Base-by-base conservation (phyloP, 2,888 invertebrate species). In the Notodonta ziczac region DNA sequence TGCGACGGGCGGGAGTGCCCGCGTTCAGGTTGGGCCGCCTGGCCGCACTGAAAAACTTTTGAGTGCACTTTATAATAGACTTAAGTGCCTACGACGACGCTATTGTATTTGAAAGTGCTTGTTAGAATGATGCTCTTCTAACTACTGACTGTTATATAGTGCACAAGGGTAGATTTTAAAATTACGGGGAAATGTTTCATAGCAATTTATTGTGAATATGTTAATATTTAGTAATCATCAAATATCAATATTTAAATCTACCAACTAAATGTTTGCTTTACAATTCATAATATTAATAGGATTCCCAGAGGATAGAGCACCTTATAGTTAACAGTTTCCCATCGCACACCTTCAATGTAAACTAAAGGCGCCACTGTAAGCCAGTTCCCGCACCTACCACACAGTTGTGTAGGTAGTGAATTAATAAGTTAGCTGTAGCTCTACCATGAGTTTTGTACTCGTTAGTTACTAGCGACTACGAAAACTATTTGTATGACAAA, bases 401-500 rank as follows among this genome's bases (percentile, higher is more conserved):
- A 77, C 78, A 83, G 81, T 80, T 81, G 76, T 82, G 71, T 81
- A 80, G 78, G 71, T 81, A 80, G 78, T 82, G 83, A 86, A 86
- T 84, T 85, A 87, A 83, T 86, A 86, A 85, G 86, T 86, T 87
- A 83, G 78, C 69, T 83, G 82, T 35, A 35, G 35, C 2, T 35
- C 35, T 35, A 35, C 35, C 35, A 35, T 35, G 7, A 7, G 4
- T 5, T 1, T 35, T 7, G 7, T 7, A 3, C 35, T 35, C 35
- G 35, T 7, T 35, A 35, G 6, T 35, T 7, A 7, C 35, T 6
- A 35, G 35, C 35, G 35, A 3, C 35, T 3, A 3, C 35, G 35
- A 3, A 35, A 35, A 24, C 1, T 35, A 35, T 35, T 6, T 35
- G 35, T 7, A 35, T 35, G 35, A 4, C 5, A 35, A 35, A 35